phyloP scores from a whole-genome alignment of 2,888 invertebrate species.

The Phlogophora meticulosa region DNA sequence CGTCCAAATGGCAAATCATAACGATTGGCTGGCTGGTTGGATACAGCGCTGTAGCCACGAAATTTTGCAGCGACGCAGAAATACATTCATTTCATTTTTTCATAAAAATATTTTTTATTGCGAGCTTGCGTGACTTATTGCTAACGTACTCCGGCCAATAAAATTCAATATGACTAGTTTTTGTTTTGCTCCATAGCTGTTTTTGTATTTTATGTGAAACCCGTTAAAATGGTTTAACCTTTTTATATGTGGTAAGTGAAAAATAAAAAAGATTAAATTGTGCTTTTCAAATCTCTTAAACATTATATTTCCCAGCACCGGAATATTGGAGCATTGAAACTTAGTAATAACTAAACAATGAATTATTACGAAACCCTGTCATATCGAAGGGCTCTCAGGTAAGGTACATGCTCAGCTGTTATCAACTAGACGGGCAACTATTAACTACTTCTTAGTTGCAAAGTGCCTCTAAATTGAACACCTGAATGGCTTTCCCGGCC shows the following conservation, averaged over 20 bases:
- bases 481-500: constrained; percentile 78
- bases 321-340: background rate
- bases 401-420: constrained; percentile 75
- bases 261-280: background rate
- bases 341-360: constrained; percentile 49
- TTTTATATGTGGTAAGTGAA: background rate
- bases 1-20: constrained; percentile 60
- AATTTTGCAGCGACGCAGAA: constrained; percentile 43
- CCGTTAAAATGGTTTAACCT: constrained; percentile 13
- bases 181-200: constrained; percentile 48
- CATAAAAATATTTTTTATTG: constrained; percentile 59
- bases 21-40: constrained; percentile 32
- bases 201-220: constrained; percentile 33
- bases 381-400: constrained; percentile 71
- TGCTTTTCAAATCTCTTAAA: background rate
- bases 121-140: constrained; percentile 65
- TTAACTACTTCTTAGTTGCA: constrained; percentile 85
- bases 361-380: constrained; percentile 67
- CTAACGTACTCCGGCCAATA: constrained; percentile 60
- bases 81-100: constrained; percentile 49
- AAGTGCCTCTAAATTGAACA: constrained; percentile 84
- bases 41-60: constrained; percentile 14
- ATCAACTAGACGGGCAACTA: constrained; percentile 72
- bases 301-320: background rate
- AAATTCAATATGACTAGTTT: constrained; percentile 65